Conservation (phyloP, 2,113 vertebrate species). For the Equus przewalskii region DNA sequence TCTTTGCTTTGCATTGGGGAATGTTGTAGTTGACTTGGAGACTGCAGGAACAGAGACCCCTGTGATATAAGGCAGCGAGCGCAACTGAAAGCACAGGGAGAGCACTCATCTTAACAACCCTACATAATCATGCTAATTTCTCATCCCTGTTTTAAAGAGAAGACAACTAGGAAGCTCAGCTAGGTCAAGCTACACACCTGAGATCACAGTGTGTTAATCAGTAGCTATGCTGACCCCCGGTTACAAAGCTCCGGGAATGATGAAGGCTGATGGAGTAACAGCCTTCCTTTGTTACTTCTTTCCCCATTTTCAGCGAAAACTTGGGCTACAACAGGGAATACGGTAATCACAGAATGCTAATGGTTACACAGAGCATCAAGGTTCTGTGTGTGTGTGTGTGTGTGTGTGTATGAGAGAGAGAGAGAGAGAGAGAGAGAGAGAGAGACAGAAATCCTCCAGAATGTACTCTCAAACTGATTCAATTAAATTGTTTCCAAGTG, state of each 20-base stretch:
- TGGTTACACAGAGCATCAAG: background rate
- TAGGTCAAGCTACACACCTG: background rate
- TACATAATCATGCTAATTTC: background rate
- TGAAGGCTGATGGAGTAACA: background rate
- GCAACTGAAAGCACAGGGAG: background rate
- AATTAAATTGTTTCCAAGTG: background rate
- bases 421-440: too few relatives aligned
- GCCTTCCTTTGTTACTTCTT: background rate
- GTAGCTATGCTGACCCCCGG: background rate
- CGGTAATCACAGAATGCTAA: background rate
- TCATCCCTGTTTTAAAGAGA: background rate
- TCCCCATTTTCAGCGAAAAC: background rate
- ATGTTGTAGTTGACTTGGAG: background rate
- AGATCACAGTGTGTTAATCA: background rate
- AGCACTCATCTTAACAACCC: fast-evolving
- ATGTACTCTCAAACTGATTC: background rate
- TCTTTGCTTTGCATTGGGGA: background rate
- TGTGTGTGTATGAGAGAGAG: background rate
- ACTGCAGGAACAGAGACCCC: background rate
- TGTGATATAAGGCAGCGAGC: background rate
- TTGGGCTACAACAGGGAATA: background rate
- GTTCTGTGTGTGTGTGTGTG: background rate
- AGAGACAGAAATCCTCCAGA: background rate
- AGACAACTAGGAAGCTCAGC: background rate
- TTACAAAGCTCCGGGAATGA: background rate